Conservation (phyloP, 1,140 invertebrate species). For the Triops cancriformis region DNA sequence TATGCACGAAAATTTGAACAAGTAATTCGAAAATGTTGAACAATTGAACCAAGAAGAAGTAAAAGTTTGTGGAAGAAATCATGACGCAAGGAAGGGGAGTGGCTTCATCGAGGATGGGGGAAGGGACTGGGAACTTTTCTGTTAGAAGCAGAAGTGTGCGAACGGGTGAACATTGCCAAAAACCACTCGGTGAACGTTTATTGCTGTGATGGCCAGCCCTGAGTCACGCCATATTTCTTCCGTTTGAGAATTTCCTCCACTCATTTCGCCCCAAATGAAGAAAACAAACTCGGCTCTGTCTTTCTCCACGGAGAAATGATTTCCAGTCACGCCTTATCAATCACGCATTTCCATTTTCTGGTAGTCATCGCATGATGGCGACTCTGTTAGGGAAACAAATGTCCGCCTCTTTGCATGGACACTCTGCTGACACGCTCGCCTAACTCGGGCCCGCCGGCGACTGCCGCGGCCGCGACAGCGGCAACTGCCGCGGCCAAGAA, state of each 20-base stretch:
- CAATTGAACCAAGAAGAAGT: background rate
- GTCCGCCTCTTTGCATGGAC: slow-evolving; percentile 19
- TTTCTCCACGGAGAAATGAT: background rate
- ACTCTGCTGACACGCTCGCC: slow-evolving; percentile 8
- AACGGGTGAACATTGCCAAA: background rate
- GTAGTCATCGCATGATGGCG: background rate
- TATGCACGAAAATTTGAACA: background rate
- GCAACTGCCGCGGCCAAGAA: slow-evolving; percentile 20
- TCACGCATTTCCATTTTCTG: background rate
- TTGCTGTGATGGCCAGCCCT: slow-evolving; percentile 12
- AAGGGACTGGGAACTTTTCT: background rate
- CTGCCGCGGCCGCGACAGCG: slow-evolving; percentile 21
- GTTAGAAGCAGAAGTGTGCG: background rate
- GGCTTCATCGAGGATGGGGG: background rate
- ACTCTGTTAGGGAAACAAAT: background rate
- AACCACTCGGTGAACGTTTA: background rate
- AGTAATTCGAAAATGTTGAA: background rate
- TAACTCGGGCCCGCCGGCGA: slow-evolving; percentile 1
- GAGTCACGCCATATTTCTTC: background rate
- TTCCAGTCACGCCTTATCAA: background rate
- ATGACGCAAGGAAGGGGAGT: no score
- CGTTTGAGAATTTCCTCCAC: background rate
- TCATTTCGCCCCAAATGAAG: background rate
- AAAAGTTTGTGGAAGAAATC: background rate
- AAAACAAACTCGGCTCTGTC: background rate